Evolutionary conservation across 2,888 invertebrate species (phyloP).

Genomic region (Philereme transversata): DNA sequence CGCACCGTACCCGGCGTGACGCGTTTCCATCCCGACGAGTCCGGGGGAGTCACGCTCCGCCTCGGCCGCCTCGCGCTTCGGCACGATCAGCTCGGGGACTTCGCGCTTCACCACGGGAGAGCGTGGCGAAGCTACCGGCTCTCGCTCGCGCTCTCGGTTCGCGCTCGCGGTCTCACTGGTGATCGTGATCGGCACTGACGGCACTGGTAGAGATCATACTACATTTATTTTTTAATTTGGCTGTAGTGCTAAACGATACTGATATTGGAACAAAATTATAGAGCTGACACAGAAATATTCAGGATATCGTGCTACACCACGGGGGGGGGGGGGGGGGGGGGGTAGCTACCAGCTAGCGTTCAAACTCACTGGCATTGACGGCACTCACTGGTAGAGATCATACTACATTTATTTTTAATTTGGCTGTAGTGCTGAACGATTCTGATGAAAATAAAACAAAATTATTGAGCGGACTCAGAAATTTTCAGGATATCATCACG

Average conservation of each 20-base stretch:
- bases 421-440: not conserved
- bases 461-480: no score
- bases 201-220: slow-evolving; percentile 43
- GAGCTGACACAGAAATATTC: no score
- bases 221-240: slow-evolving; percentile 23
- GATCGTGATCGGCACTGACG: slow-evolving; percentile 44
- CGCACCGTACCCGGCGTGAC: slow-evolving; percentile 86
- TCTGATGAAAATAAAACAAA: not conserved
- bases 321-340: slow-evolving; percentile 74
- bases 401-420: slow-evolving; percentile 26
- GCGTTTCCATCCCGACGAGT: slow-evolving; percentile 86
- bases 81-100: slow-evolving; percentile 85
- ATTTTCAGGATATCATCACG: slow-evolving; percentile 64
- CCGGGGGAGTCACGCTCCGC: slow-evolving; percentile 88
- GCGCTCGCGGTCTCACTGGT: slow-evolving; percentile 36
- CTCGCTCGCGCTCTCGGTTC: slow-evolving; percentile 47
- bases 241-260: not conserved
- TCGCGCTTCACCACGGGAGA: slow-evolving; percentile 78
- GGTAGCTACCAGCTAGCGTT: slow-evolving; percentile 61
- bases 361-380: slow-evolving; percentile 41
- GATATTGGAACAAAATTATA: not conserved
- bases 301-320: slow-evolving; percentile 75
- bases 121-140: slow-evolving; percentile 63
- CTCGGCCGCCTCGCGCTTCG: slow-evolving; percentile 87
- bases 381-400: slow-evolving; percentile 42